These are phyloP conservation scores for Puntigrus tetrazona DNA, from an alignment of 2,113 vertebrate genomes.

Conservation along the genomic window DNA sequence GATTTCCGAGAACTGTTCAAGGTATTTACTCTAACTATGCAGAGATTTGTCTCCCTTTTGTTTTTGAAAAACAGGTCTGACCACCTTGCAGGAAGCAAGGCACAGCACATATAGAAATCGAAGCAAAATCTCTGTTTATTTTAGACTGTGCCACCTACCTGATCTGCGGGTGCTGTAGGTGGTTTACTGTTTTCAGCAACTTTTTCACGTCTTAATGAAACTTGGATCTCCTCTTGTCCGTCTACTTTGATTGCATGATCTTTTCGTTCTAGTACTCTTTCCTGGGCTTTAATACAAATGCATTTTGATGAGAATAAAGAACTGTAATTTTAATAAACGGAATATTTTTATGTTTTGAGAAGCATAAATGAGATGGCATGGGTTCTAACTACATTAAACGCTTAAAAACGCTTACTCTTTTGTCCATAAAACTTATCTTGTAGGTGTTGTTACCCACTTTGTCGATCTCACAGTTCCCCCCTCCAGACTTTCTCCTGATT, in stretches of 20 bases:
- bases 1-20: background rate
- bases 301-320: background rate
- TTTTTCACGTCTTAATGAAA: constrained; percentile 36
- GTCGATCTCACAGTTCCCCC: constrained; percentile 63
- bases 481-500: constrained; percentile 60
- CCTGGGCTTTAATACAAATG: constrained; percentile 53
- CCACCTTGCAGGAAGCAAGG: background rate
- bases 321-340: background rate
- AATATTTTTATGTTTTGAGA: background rate
- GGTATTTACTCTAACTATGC: background rate
- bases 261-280: constrained; percentile 59
- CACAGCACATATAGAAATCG: background rate
- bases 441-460: constrained; percentile 45
- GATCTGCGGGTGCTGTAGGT: background rate
- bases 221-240: background rate
- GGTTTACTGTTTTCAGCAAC: background rate
- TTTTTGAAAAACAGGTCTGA: constrained; percentile 1
- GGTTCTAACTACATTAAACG: background rate
- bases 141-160: constrained; percentile 14
- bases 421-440: constrained; percentile 57
- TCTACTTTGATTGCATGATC: constrained; percentile 53
- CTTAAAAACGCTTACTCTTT: constrained; percentile 57
- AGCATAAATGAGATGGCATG: background rate
- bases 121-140: background rate
- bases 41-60: background rate